Conservation (phyloP, 1,140 invertebrate genomes). For the Scaptomyza pallida region DNA sequence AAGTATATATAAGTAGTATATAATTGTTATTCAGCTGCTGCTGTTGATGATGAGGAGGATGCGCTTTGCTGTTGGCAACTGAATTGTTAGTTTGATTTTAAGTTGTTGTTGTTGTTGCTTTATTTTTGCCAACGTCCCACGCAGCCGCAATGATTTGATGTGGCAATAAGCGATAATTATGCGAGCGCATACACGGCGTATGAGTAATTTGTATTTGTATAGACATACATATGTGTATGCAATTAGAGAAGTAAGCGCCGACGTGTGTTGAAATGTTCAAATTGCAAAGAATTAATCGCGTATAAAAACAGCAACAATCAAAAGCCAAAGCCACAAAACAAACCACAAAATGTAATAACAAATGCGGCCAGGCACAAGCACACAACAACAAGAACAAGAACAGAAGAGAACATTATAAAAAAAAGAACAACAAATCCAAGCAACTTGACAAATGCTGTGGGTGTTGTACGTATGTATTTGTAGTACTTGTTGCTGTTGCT, state of each 20-base stretch:
- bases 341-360: slow-evolving; percentile 73
- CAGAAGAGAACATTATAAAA: slow-evolving; percentile 7
- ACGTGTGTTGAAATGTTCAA: slow-evolving; percentile 73
- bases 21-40: slow-evolving; percentile 74
- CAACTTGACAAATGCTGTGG: slow-evolving; percentile 75
- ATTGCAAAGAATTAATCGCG: slow-evolving; percentile 75
- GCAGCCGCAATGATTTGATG: slow-evolving; percentile 49
- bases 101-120: slow-evolving; percentile 19
- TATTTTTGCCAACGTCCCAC: slow-evolving; percentile 49
- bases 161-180: slow-evolving; percentile 71
- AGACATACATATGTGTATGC: too few relatives aligned
- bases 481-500: slow-evolving; percentile 50
- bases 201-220: slow-evolving; percentile 76
- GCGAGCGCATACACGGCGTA: slow-evolving; percentile 74
- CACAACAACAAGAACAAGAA: slow-evolving; percentile 22
- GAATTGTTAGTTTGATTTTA: slow-evolving; percentile 21
- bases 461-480: slow-evolving; percentile 39
- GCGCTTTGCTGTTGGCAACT: slow-evolving; percentile 68
- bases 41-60: slow-evolving; percentile 51
- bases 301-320: slow-evolving; percentile 32
- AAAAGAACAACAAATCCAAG: slow-evolving; percentile 52
- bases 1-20: slow-evolving; percentile 21
- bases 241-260: slow-evolving; percentile 75
- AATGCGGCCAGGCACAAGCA: slow-evolving; percentile 63
- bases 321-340: slow-evolving; percentile 34